Percentiles rank a stretch among this genome's conserved stretches.
These are phyloP conservation scores for Trichogramma dendrolimi DNA, from an alignment of 2,888 invertebrate species.

Conservation along the genomic window DNA sequence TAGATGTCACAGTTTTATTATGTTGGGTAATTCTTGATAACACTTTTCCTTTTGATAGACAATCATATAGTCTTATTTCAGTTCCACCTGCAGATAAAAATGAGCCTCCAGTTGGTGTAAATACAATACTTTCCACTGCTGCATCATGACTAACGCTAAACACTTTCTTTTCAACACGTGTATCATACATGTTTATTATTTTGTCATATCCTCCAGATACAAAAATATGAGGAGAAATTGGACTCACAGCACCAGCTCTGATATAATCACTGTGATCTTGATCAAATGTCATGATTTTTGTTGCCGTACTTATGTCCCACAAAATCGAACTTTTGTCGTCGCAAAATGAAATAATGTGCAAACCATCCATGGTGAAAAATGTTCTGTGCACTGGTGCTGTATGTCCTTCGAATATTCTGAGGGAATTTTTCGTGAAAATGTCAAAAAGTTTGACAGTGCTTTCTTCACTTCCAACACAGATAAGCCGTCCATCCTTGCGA, in stretches of 20 bases:
- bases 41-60: constrained; percentile 79
- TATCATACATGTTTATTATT: constrained; percentile 82
- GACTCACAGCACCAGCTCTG: constrained; percentile 76
- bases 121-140: constrained; percentile 84
- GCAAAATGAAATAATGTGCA: constrained; percentile 79
- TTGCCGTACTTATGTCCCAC: constrained; percentile 91
- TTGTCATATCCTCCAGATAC: constrained; percentile 88
- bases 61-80: constrained; percentile 90
- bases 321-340: constrained; percentile 83
- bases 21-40: constrained; percentile 84
- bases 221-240: constrained; percentile 70
- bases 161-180: constrained; percentile 66
- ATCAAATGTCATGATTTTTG: constrained; percentile 62
- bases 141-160: constrained; percentile 79
- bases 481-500: constrained; percentile 73
- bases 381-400: constrained; percentile 75
- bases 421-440: constrained; percentile 72
- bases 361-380: constrained; percentile 73
- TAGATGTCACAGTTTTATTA: constrained; percentile 90
- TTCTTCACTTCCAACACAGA: constrained; percentile 89
- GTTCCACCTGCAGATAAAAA: constrained; percentile 88
- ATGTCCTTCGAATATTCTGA: constrained; percentile 84
- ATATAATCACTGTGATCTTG: constrained; percentile 74
- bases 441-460: constrained; percentile 83
- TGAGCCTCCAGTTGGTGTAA: constrained; percentile 84